Evolutionary conservation across 2,888 invertebrate genomes (phyloP), one percentile per base, ranked within the genome.

Genomic region (Reticulitermes lucifugus): DNA sequence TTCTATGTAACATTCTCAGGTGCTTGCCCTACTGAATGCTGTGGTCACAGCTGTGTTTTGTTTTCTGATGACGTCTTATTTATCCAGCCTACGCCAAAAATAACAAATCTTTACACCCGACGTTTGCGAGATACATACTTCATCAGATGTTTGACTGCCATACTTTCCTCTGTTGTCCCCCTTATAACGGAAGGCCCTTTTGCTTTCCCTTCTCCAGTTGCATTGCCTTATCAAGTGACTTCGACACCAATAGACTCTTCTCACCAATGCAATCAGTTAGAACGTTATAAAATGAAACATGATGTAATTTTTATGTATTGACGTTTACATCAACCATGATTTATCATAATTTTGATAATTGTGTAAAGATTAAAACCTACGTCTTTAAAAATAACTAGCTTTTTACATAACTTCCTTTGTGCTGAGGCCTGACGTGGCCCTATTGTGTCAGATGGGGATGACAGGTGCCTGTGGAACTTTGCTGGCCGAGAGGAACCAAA

Each of bases 41-140:
- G 41, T 73, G 73, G 35, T 73, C 35, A 41, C 77, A 77, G 77
- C 77, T 77, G 77, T 77, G 77, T 77, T 77, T 51, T 51, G 77
- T 46, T 77, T 51, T 77, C 77, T 77, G 41, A 51, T 77, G 43
- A n/a, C 77, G 77, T 51, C 41, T 46, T 46, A 77, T 77, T 77
- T 77, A 25, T 46, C 22, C 77, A 77, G 46, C 51, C 77, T 77
- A 46, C 77, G 29, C 77, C 77, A 77, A 77, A 51, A 77, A 77
- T 46, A 77, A 77, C 77, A 77, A 77, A 77, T 51, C 43, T 0
- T 77, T 77, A 51, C 9, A n/a, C 46, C 22, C 41, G 22, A 46
- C 21, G 77, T 77, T 77, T 51, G 77, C 77, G 46, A 43, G 77
- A n/a, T 9, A 22, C 46, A 46, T 25, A 5, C 25, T 65, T 25